Evolutionary conservation across 2,113 vertebrate genomes (phyloP).

Genomic region (Ivindomyrus marchei): DNA sequence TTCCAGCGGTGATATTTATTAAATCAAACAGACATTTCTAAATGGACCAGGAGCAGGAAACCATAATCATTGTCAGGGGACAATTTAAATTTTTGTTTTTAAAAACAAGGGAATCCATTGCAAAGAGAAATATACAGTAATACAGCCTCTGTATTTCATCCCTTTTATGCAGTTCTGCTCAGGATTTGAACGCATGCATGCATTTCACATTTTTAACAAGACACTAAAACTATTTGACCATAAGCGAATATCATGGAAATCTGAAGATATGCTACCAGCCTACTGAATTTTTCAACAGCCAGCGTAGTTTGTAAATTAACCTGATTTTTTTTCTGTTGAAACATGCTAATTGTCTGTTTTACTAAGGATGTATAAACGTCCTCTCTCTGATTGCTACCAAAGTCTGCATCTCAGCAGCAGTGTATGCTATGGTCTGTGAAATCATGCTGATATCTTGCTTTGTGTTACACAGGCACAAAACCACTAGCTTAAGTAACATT

Average conservation of each 20-base stretch:
- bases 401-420: not conserved
- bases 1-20: not conserved
- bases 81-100: not conserved
- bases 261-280: not conserved
- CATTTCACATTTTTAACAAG: not conserved
- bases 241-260: not conserved
- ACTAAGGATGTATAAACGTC: not conserved
- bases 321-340: not conserved
- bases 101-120: not conserved
- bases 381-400: not conserved
- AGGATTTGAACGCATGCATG: not conserved
- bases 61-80: not conserved
- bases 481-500: not conserved
- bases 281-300: not conserved
- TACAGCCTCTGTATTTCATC: not conserved
- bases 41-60: not conserved
- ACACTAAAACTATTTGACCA: not conserved
- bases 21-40: not conserved
- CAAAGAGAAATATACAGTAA: not conserved
- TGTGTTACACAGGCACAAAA: not conserved
- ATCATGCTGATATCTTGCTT: not conserved
- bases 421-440: not conserved
- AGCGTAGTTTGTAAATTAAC: not conserved
- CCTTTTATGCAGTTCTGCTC: not conserved
- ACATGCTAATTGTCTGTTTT: not conserved